phyloP scores from a whole-genome alignment of 2,888 invertebrate genomes.

The Galerucella pusilla region DNA sequence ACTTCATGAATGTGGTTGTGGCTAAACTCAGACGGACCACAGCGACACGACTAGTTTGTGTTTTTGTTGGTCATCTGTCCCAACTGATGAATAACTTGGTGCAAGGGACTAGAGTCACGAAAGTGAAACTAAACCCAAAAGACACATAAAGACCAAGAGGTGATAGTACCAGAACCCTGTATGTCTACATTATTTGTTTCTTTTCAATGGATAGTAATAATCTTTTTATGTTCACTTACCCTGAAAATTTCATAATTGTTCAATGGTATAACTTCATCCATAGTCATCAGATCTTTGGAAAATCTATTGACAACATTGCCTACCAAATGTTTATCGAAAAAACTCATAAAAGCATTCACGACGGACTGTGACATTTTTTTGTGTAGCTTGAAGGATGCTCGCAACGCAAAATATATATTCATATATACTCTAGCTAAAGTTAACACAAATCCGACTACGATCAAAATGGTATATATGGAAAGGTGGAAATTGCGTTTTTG shows the following conservation, averaged over 20 bases:
- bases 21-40: too few relatives aligned
- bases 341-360: slow-evolving; percentile 68
- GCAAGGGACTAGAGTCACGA: too few relatives aligned
- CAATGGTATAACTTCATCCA: slow-evolving; percentile 66
- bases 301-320: slow-evolving; percentile 69
- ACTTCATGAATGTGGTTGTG: too few relatives aligned
- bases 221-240: slow-evolving; percentile 38
- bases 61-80: too few relatives aligned
- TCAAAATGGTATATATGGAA: slow-evolving; percentile 44
- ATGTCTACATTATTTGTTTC: too few relatives aligned
- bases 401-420: slow-evolving; percentile 50
- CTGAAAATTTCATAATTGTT: slow-evolving; percentile 50
- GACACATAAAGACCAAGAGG: too few relatives aligned
- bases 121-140: too few relatives aligned
- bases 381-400: slow-evolving; percentile 65
- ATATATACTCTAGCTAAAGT: slow-evolving; percentile 43
- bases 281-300: slow-evolving; percentile 76
- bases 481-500: slow-evolving; percentile 38
- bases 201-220: too few relatives aligned
- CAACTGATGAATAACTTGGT: too few relatives aligned
- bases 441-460: slow-evolving; percentile 38
- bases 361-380: slow-evolving; percentile 69
- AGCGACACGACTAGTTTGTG: too few relatives aligned
- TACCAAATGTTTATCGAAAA: slow-evolving; percentile 59
- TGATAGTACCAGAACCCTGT: too few relatives aligned